A percentile compares a stretch with the other conserved stretches of the same genome.
Conservation (phyloP, 2,797 vertebrate species). For the Apogon talboti region DNA sequence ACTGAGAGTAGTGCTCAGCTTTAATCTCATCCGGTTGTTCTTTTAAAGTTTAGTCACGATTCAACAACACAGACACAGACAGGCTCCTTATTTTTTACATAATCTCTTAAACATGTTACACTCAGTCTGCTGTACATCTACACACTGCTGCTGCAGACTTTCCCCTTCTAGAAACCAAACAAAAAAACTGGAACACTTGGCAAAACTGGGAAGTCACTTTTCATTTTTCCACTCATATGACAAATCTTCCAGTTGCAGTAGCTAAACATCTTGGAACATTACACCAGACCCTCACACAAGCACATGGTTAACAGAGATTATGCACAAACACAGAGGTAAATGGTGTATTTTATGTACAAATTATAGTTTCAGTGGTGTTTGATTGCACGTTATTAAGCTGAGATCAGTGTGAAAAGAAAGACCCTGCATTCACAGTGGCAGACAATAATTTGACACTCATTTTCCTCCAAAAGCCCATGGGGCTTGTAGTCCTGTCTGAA, state of each 20-base stretch:
- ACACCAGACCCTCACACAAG: background rate
- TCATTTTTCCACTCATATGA: constrained; percentile 27
- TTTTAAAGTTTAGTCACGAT: constrained; percentile 1
- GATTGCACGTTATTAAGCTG: constrained; percentile 51
- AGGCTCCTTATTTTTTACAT: background rate
- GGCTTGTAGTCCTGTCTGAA: constrained; percentile 65
- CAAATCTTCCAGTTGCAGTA: constrained; percentile 3
- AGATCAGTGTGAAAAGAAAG: constrained; percentile 50
- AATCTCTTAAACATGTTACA: background rate
- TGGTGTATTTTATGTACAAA: constrained; percentile 38
- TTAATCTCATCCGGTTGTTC: constrained; percentile 5
- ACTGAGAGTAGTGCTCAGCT: constrained; percentile 13
- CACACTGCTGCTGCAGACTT: background rate
- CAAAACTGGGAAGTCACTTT: background rate
- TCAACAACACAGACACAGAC: background rate
- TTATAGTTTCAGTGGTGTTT: constrained; percentile 40
- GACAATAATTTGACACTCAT: constrained; percentile 69
- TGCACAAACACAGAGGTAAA: constrained; percentile 12
- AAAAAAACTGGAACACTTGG: background rate
- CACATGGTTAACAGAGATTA: constrained; percentile 23
- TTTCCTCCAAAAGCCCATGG: constrained; percentile 46
- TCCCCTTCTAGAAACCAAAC: background rate
- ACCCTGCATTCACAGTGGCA: constrained; percentile 37
- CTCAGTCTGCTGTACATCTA: background rate
- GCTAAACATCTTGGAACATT: constrained; percentile 1